These are phyloP conservation scores for Heliconius hermathena DNA, from an alignment of 1,140 invertebrate species.

Conservation along the genomic window DNA sequence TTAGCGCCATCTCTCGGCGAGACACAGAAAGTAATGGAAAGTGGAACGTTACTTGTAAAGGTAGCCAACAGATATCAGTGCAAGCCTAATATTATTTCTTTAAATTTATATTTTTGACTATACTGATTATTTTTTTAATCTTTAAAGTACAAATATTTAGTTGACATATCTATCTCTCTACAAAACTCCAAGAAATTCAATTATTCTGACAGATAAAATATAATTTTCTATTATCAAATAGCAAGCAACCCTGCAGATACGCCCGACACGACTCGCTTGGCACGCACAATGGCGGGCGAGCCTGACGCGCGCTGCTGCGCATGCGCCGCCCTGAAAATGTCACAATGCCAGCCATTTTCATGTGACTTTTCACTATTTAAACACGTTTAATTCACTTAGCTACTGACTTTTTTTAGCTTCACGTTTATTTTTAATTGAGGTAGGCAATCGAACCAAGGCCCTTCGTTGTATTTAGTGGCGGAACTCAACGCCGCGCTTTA, in stretches of 20 bases:
- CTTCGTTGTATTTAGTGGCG: no score
- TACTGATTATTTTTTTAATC: background rate
- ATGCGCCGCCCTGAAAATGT: slow-evolving; percentile 58
- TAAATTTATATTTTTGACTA: background rate
- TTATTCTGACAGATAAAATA: background rate
- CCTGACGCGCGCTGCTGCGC: slow-evolving; percentile 61
- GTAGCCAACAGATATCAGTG: slow-evolving; percentile 20
- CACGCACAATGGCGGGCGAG: slow-evolving; percentile 71
- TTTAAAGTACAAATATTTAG: no score
- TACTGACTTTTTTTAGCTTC: no score
- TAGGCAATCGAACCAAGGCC: no score
- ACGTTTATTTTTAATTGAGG: slow-evolving; percentile 2
- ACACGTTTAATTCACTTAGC: background rate
- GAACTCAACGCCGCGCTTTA: no score
- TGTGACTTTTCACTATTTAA: slow-evolving; percentile 23
- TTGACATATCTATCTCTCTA: background rate
- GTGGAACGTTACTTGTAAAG: background rate
- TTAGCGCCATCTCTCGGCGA: slow-evolving; percentile 35
- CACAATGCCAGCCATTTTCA: slow-evolving; percentile 41
- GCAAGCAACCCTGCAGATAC: slow-evolving; percentile 30
- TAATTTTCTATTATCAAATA: background rate
- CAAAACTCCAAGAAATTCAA: no score
- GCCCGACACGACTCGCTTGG: slow-evolving; percentile 63
- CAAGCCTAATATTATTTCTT: background rate
- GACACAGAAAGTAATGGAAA: slow-evolving; percentile 15